Base-by-base conservation (phyloP, 2,888 invertebrate genomes). In the Lymantria dispar region DNA sequence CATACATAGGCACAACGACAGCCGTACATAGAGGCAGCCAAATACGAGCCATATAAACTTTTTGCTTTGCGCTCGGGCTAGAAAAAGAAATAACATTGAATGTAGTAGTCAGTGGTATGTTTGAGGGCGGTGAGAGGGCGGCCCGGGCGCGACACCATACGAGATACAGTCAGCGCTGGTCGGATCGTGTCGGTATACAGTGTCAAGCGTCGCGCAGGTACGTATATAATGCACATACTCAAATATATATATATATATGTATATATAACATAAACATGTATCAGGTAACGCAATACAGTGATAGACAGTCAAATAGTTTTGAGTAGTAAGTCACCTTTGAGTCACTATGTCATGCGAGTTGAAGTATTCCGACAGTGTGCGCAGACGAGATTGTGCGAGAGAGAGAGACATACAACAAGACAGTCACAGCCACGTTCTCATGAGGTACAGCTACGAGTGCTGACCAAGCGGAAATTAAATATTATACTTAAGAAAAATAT, bases 261-360 rank as follows among this genome's bases (percentile, higher is more conserved):
- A 13, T 29, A 36, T 47, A 47, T 31, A 12, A 30, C 13, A 13
- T 38, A 45, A 36, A 76, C 63, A 68, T 61, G 62, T 70, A 51
- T 33, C 62, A 74, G 71, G 76, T n/a, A 43, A 39, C 38, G 78
- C 73, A 75, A 68, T 73, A 74, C 72, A 79, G 80, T 79, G 81
- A 83, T 76, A 84, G 74, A 77, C 69, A 69, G 76, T 69, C 74
- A 74, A 74, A 84, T 87, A 93, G 93, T 93, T 94, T 94, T 93
- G 93, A 93, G 94, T 94, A 94, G 94, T 94, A 94, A 93, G 94
- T 94, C 94, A 94, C 94, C 94, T 93, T 92, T 91, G 79, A 8
- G 38, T 38, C 38, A 77, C 75, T 79, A 82, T 74, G 76, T 77
- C 89, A 89, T 89, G 89, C 87, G 78, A 79, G 71, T 74, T 60